phyloP scores from a whole-genome alignment of 2,113 vertebrate genomes.

The Myotis brandtii region DNA sequence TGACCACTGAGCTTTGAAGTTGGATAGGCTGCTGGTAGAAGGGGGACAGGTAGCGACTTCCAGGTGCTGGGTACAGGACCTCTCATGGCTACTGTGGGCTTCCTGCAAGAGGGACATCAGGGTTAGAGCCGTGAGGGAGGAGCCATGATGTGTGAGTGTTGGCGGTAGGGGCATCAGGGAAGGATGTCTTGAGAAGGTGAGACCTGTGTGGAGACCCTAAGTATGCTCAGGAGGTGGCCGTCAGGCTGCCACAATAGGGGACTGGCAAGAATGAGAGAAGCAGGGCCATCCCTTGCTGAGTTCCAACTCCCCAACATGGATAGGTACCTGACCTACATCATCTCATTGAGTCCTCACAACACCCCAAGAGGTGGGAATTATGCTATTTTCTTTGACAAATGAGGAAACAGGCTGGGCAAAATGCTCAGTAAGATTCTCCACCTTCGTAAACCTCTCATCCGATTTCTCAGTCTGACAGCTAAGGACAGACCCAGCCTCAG shows the following conservation, averaged over 20 bases:
- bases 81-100: background rate
- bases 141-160: background rate
- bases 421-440: background rate
- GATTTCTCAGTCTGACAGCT: background rate
- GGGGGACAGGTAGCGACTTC: background rate
- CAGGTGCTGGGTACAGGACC: background rate
- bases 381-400: background rate
- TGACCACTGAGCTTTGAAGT: background rate
- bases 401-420: background rate
- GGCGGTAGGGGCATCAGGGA: background rate
- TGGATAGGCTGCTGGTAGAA: background rate
- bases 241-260: background rate
- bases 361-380: background rate
- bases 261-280: background rate
- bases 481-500: background rate
- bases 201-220: background rate
- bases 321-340: background rate
- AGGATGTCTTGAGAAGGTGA: background rate
- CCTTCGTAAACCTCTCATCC: background rate
- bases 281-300: background rate
- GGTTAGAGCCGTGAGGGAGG: background rate
- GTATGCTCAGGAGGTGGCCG: background rate
- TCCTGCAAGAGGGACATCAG: background rate
- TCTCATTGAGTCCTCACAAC: background rate
- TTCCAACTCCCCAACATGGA: background rate